A percentile compares a stretch with the other conserved stretches of the same genome.
phyloP scores from a whole-genome alignment of 1,140 invertebrate genomes.

The Trypoxylus dichotomus region DNA sequence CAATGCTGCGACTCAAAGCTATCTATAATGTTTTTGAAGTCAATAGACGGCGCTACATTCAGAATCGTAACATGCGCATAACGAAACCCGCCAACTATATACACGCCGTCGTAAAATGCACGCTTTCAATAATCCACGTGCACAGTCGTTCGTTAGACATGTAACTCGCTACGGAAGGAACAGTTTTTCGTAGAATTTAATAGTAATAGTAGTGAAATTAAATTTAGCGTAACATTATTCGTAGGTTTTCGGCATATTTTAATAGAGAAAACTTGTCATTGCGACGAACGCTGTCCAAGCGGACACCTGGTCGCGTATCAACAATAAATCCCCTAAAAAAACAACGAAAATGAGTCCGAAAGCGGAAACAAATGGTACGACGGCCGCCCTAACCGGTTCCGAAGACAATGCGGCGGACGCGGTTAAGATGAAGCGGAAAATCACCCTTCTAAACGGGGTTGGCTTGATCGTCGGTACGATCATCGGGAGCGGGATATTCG shows the following conservation, averaged over 20 bases:
- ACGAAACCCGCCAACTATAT: neutral
- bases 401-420: constrained; percentile 52
- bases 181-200: neutral
- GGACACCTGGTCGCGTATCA: neutral
- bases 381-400: neutral
- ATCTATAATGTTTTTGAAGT: no score
- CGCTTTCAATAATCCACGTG: constrained; percentile 8
- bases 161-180: neutral
- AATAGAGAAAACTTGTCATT: neutral
- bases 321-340: neutral
- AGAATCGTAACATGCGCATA: neutral
- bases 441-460: constrained; percentile 83
- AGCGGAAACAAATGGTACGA: constrained; percentile 19
- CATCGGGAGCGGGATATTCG: constrained; percentile 83
- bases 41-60: no score
- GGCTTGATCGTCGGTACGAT: constrained; percentile 82
- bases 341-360: neutral
- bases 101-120: neutral
- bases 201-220: neutral
- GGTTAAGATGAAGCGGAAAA: constrained; percentile 76
- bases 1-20: no score
- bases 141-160: neutral
- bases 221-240: neutral
- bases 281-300: neutral
- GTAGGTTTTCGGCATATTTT: neutral